Evolutionary conservation across 1,140 invertebrate species (phyloP).

Genomic region (Zaprionus lachaisei): DNA sequence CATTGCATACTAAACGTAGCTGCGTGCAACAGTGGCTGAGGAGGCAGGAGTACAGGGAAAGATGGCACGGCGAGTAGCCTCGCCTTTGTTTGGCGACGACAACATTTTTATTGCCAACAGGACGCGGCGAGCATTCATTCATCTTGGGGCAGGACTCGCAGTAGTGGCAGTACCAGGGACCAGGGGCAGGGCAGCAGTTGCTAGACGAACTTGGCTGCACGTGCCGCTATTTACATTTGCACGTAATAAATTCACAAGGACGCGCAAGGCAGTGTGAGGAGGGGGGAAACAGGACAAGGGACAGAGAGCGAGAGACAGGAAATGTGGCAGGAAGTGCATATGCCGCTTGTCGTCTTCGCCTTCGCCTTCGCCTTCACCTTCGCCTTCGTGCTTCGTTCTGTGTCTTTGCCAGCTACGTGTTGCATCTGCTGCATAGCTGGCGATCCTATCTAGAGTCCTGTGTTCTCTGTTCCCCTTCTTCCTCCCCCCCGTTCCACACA

Average conservation of each 20-base stretch:
- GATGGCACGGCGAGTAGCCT: constrained; percentile 23
- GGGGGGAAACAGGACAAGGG: neutral
- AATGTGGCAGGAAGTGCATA: constrained; percentile 74
- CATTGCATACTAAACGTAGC: constrained; percentile 31
- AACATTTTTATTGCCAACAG: constrained; percentile 68
- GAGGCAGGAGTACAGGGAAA: neutral
- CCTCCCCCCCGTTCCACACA: constrained; percentile 21
- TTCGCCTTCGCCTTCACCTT: neutral
- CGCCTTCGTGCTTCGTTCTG: neutral
- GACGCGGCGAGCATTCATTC: constrained; percentile 8
- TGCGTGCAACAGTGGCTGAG: neutral
- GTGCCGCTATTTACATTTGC: constrained; percentile 84
- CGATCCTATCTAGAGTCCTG: neutral
- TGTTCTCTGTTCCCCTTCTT: neutral
- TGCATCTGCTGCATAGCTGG: constrained; percentile 48
- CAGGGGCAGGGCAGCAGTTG: constrained; percentile 19
- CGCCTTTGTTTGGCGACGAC: constrained; percentile 70
- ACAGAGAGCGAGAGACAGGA: constrained; percentile 42
- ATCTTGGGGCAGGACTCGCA: constrained; percentile 1
- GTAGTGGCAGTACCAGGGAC: constrained; percentile 2
- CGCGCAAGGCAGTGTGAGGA: constrained; percentile 6
- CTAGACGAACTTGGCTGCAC: constrained; percentile 48
- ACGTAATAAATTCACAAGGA: constrained; percentile 78
- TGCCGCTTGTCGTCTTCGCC: constrained; percentile 48
- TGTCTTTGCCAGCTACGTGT: constrained; percentile 57